Conservation (phyloP, 2,888 invertebrate genomes). For the Himalopsyche anomala region DNA sequence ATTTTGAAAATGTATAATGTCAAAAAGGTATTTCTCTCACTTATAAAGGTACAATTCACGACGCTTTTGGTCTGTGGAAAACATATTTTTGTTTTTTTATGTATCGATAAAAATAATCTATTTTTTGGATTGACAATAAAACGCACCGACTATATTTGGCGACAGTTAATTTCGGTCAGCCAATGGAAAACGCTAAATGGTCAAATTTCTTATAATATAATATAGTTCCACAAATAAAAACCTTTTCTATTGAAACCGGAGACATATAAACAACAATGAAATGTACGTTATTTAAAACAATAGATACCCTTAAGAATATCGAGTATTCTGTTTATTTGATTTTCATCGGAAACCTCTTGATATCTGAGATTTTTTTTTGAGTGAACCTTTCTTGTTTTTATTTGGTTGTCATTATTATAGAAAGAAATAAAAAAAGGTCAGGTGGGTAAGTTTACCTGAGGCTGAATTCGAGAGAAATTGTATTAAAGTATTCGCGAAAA, state of each 20-base stretch:
- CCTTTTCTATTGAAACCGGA: constrained; percentile 28
- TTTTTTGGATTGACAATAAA: too few relatives aligned
- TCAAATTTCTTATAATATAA: not conserved
- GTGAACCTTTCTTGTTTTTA: constrained; percentile 61
- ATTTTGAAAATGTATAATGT: too few relatives aligned
- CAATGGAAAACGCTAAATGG: not conserved
- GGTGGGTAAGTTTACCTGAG: constrained; percentile 48
- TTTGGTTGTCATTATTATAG: constrained; percentile 62
- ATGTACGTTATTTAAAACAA: constrained; percentile 43
- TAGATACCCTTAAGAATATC: constrained; percentile 52
- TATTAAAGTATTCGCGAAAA: constrained; percentile 31
- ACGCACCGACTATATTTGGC: too few relatives aligned
- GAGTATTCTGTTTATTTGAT: constrained; percentile 63
- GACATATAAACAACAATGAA: constrained; percentile 44
- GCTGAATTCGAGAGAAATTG: constrained; percentile 25
- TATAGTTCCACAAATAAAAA: not conserved
- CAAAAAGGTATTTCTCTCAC: too few relatives aligned
- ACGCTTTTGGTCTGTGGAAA: too few relatives aligned
- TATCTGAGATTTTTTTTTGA: constrained; percentile 56
- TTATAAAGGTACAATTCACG: too few relatives aligned
- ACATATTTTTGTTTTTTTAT: too few relatives aligned
- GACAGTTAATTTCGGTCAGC: not conserved
- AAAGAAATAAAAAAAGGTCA: constrained; percentile 62
- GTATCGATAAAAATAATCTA: too few relatives aligned
- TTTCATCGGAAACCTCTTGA: constrained; percentile 64